A percentile compares a stretch with the other conserved stretches of the same genome.
phyloP scores from a whole-genome alignment of 1,140 invertebrate species.

The Nilaparvata lugens region DNA sequence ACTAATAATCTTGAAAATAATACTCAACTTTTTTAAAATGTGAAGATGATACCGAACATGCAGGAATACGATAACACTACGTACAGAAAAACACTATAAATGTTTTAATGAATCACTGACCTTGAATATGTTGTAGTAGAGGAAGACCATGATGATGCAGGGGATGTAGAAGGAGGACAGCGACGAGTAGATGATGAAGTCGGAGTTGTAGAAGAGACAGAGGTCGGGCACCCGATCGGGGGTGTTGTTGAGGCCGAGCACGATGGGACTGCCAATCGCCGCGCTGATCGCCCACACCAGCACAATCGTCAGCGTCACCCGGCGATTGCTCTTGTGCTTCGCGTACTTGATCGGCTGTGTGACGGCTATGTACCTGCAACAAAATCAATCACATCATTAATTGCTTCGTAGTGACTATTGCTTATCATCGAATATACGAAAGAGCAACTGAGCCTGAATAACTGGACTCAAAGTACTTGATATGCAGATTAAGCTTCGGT shows the following conservation, averaged over 20 bases:
- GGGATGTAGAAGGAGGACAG: slow-evolving; percentile 98
- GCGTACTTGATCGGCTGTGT: slow-evolving; percentile 98
- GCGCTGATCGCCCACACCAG: slow-evolving; percentile 93
- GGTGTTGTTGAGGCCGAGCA: slow-evolving; percentile 89
- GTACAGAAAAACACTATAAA: neutral
- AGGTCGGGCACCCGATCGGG: slow-evolving; percentile 63
- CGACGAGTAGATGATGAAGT: slow-evolving; percentile 97
- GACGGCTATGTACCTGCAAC: slow-evolving; percentile 92
- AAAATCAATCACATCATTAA: slow-evolving; percentile 8
- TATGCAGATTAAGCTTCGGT: too few species aligned
- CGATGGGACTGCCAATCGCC: slow-evolving; percentile 94
- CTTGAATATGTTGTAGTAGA: slow-evolving; percentile 98
- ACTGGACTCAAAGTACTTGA: too few species aligned
- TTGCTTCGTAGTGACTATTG: too few species aligned
- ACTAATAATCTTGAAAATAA: too few species aligned
- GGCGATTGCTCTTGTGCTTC: slow-evolving; percentile 92
- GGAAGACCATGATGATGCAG: slow-evolving; percentile 96
- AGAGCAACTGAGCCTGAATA: too few species aligned
- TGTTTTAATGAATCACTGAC: slow-evolving; percentile 45
- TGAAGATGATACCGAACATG: too few species aligned
- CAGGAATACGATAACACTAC: too few species aligned
- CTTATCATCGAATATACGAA: too few species aligned
- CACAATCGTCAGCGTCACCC: slow-evolving; percentile 92
- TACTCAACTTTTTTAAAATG: too few species aligned
- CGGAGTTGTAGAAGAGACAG: slow-evolving; percentile 94